Percentiles rank a stretch among this genome's conserved stretches.
These are phyloP conservation scores for Holacanthella duospinosa DNA, from an alignment of 2,888 invertebrate genomes.

Conservation along the genomic window DNA sequence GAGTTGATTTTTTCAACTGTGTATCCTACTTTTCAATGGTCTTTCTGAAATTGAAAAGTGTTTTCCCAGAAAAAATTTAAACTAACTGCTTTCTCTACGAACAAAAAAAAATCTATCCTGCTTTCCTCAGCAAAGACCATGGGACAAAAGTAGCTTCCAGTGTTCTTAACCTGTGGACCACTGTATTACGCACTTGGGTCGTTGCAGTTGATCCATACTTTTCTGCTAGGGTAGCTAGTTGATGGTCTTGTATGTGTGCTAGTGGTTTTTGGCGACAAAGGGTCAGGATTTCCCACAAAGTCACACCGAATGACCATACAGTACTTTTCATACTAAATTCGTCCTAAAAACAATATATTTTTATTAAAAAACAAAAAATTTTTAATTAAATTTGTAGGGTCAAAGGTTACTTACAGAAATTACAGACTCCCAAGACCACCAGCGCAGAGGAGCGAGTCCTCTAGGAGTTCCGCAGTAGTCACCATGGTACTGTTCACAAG, in stretches of 20 bases:
- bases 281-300: slow-evolving; percentile 55
- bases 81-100: no score
- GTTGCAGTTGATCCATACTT: slow-evolving; percentile 40
- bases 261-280: slow-evolving; percentile 53
- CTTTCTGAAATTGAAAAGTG: no score
- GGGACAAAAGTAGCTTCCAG: no score
- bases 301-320: slow-evolving; percentile 56
- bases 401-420: slow-evolving; percentile 46
- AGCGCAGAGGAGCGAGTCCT: slow-evolving; percentile 52
- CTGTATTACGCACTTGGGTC: slow-evolving; percentile 24
- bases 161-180: no score
- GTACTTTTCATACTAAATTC: slow-evolving; percentile 53
- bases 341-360: no score
- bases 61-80: no score
- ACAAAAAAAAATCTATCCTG: no score
- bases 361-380: slow-evolving; percentile 21
- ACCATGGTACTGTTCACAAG: slow-evolving; percentile 52
- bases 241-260: slow-evolving; percentile 51
- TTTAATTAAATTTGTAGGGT: slow-evolving; percentile 10
- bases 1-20: no score
- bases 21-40: no score
- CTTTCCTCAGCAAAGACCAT: no score
- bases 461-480: slow-evolving; percentile 55
- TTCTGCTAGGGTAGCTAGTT: slow-evolving; percentile 55
- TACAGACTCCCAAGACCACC: slow-evolving; percentile 57